These are phyloP conservation scores for Neelides sp. DNA, from an alignment of 1,140 invertebrate genomes.

Conservation along the genomic window DNA sequence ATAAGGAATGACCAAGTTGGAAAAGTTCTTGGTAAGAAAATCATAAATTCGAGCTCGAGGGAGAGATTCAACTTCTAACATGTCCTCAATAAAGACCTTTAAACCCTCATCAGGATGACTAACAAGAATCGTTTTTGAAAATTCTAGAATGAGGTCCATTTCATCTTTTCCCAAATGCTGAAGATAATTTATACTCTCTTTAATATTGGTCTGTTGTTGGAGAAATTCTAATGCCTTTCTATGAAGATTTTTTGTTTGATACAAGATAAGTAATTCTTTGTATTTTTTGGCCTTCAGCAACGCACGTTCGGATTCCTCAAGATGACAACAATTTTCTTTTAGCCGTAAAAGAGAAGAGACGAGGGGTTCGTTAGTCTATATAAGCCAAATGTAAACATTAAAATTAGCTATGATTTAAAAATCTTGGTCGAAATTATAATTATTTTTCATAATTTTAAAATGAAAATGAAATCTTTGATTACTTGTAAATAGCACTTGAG, in stretches of 20 bases:
- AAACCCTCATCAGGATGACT: constrained; percentile 78
- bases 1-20: constrained; percentile 70
- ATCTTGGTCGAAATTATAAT: neutral
- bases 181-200: constrained; percentile 78
- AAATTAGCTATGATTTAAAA: neutral
- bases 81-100: constrained; percentile 87
- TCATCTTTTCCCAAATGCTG: constrained; percentile 76
- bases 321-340: constrained; percentile 77
- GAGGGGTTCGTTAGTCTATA: constrained; percentile 82
- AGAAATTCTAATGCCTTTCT: constrained; percentile 80
- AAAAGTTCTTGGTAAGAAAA: constrained; percentile 66
- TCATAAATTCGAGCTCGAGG: constrained; percentile 78
- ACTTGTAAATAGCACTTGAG: constrained; percentile 91
- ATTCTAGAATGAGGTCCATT: constrained; percentile 83
- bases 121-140: constrained; percentile 81
- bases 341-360: constrained; percentile 77
- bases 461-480: constrained; percentile 21
- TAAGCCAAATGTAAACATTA: constrained; percentile 24
- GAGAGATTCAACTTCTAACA: constrained; percentile 72
- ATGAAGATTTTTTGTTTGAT: constrained; percentile 84
- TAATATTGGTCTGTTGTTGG: constrained; percentile 61
- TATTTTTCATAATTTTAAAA: neutral
- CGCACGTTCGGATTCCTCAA: constrained; percentile 84
- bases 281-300: constrained; percentile 75
- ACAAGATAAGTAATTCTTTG: constrained; percentile 87